Evolutionary conservation across 2,888 invertebrate genomes (phyloP).

Genomic region (Syrista parreyssii): DNA sequence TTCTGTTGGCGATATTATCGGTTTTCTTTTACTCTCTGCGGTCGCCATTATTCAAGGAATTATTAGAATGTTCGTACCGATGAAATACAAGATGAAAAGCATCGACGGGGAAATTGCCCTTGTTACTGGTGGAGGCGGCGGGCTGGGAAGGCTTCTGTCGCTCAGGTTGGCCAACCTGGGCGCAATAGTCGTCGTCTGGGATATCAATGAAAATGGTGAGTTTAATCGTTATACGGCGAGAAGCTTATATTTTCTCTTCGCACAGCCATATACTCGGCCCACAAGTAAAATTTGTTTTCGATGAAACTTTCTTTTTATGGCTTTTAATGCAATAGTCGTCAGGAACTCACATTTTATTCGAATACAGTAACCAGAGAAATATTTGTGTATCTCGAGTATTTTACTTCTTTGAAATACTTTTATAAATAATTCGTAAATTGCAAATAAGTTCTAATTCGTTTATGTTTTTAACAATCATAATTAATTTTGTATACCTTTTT

Average conservation of each 20-base stretch:
- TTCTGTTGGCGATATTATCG: conserved; percentile 70
- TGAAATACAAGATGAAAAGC: conserved; percentile 75
- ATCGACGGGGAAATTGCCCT: conserved; percentile 82
- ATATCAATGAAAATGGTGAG: conserved; percentile 85
- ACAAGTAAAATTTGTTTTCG: neutral
- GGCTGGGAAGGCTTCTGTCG: conserved; percentile 83
- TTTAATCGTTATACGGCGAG: conserved; percentile 24
- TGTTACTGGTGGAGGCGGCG: conserved; percentile 91
- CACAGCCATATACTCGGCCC: neutral
- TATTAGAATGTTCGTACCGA: conserved; percentile 67
- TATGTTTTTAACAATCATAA: no score
- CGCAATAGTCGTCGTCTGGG: conserved; percentile 88
- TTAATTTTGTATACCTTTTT: no score
- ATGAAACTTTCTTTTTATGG: neutral
- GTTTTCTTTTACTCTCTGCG: conserved; percentile 68
- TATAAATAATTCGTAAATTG: no score
- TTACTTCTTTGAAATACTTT: no score
- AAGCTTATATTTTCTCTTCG: neutral
- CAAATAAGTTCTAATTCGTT: no score
- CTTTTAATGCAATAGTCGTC: no score
- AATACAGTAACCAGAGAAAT: neutral
- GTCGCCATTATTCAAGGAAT: conserved; percentile 70
- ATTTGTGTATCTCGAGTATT: no score
- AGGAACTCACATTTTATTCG: no score
- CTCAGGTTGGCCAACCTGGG: conserved; percentile 80